Percentiles rank a stretch among this genome's conserved stretches.
These are phyloP conservation scores for Mongoloraphidia duomilia DNA, from an alignment of 2,888 invertebrate genomes.

Conservation along the genomic window DNA sequence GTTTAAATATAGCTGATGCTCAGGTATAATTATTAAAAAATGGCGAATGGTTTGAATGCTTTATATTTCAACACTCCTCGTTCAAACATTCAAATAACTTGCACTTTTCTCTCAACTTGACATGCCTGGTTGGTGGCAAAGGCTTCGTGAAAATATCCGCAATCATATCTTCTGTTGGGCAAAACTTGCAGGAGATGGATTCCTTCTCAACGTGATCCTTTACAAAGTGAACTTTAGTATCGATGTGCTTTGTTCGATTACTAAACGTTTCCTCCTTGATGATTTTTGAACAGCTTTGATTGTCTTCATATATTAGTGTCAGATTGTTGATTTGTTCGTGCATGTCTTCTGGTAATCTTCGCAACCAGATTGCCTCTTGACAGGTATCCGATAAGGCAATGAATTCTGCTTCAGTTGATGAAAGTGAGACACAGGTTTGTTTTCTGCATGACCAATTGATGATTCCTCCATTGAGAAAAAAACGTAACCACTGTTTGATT, in stretches of 20 bases:
- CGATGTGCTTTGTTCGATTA: too few relatives aligned
- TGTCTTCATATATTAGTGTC: conserved; percentile 10
- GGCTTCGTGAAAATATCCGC: too few relatives aligned
- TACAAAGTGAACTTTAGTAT: too few relatives aligned
- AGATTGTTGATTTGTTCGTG: neutral
- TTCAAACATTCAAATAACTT: neutral
- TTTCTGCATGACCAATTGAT: conserved; percentile 20
- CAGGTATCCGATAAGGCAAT: conserved; percentile 15
- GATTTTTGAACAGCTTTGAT: conserved; percentile 11
- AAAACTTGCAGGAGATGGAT: too few relatives aligned
- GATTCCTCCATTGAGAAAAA: conserved; percentile 12
- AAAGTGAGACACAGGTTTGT: conserved; percentile 16
- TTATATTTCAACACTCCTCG: too few relatives aligned
- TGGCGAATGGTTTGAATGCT: too few relatives aligned
- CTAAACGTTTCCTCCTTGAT: conserved; percentile 11
- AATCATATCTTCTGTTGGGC: too few relatives aligned
- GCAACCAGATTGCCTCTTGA: conserved; percentile 11
- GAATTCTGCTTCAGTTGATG: conserved; percentile 18
- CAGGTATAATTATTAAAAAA: too few relatives aligned
- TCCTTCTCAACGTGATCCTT: too few relatives aligned
- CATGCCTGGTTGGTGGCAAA: too few relatives aligned
- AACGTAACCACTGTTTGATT: conserved; percentile 21
- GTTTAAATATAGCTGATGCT: too few relatives aligned
- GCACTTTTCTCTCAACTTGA: too few relatives aligned
- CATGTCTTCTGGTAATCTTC: conserved; percentile 8